These are phyloP conservation scores for Hymenochirus boettgeri DNA, from an alignment of 2,113 vertebrate genomes.

Conservation along the genomic window DNA sequence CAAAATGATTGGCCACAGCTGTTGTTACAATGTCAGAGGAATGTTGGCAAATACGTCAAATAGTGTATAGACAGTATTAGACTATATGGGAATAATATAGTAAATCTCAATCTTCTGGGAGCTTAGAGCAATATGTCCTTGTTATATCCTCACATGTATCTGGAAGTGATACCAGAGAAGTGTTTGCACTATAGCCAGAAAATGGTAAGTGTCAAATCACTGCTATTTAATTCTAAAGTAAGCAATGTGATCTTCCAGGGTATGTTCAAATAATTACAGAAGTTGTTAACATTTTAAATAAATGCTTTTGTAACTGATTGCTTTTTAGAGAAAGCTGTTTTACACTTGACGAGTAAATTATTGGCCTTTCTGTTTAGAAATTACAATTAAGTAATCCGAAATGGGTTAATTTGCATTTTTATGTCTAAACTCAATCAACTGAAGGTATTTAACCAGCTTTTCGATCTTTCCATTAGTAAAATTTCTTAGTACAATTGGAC, in stretches of 20 bases:
- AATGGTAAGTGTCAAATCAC: neutral
- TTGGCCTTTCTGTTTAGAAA: constrained; percentile 14
- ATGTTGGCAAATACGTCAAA: too few relatives aligned
- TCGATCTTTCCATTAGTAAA: constrained; percentile 27
- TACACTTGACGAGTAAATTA: constrained; percentile 16
- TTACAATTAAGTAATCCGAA: constrained; percentile 30
- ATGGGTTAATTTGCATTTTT: constrained; percentile 34
- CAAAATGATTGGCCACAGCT: too few relatives aligned
- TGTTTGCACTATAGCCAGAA: neutral
- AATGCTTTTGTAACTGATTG: constrained; percentile 33
- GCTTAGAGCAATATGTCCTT: too few relatives aligned
- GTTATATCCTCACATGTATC: too few relatives aligned
- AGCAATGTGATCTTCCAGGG: constrained; percentile 2
- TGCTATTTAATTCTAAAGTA: neutral
- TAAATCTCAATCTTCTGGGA: too few relatives aligned
- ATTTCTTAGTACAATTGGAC: constrained; percentile 23
- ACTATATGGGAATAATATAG: too few relatives aligned
- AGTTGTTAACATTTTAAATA: constrained; percentile 14
- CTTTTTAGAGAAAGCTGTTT: constrained; percentile 29
- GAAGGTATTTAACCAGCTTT: constrained; percentile 12
- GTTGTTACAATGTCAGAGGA: too few relatives aligned
- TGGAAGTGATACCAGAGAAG: too few relatives aligned
- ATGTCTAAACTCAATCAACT: constrained; percentile 29
- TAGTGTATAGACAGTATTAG: too few relatives aligned
- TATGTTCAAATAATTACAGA: constrained; percentile 23